These are phyloP conservation scores for Columba guinea DNA, from an alignment of 2,797 vertebrate species.

Conservation along the genomic window DNA sequence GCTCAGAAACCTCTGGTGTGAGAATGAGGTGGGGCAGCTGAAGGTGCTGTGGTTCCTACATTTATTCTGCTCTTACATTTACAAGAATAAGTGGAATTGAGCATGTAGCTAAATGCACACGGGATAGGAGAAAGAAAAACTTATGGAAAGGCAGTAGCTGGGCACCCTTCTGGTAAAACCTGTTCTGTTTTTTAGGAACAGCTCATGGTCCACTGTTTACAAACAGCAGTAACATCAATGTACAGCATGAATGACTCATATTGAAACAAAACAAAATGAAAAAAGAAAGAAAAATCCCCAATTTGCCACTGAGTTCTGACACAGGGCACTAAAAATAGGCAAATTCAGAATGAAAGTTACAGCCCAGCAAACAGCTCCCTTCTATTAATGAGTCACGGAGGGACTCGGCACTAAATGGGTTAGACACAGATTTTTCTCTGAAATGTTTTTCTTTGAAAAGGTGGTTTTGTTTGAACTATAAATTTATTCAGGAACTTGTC, in stretches of 20 bases:
- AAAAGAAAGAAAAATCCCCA: slow-evolving; percentile 16
- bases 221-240: slow-evolving; percentile 20
- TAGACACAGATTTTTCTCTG: neutral
- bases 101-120: neutral
- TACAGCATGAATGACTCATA: neutral
- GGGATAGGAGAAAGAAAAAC: slow-evolving; percentile 24
- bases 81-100: slow-evolving; percentile 52
- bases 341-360: slow-evolving; percentile 8
- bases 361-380: neutral
- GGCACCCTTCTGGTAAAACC: slow-evolving; percentile 61
- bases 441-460: slow-evolving; percentile 28
- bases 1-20: slow-evolving; percentile 52
- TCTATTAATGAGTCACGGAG: rapidly evolving
- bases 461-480: slow-evolving; percentile 1
- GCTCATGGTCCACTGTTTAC: slow-evolving; percentile 56
- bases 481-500: slow-evolving; percentile 38
- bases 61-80: slow-evolving; percentile 32
- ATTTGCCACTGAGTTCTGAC: neutral
- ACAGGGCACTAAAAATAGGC: neutral
- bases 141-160: slow-evolving; percentile 22
- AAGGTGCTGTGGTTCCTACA: slow-evolving; percentile 48
- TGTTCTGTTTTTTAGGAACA: slow-evolving; percentile 5
- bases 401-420: neutral
- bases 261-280: neutral
- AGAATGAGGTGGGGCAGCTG: slow-evolving; percentile 46